Evolutionary conservation across 37 sponge, comb jelly and placozoan species (phyloP).

Genomic region (Aplysina aerophoba): DNA sequence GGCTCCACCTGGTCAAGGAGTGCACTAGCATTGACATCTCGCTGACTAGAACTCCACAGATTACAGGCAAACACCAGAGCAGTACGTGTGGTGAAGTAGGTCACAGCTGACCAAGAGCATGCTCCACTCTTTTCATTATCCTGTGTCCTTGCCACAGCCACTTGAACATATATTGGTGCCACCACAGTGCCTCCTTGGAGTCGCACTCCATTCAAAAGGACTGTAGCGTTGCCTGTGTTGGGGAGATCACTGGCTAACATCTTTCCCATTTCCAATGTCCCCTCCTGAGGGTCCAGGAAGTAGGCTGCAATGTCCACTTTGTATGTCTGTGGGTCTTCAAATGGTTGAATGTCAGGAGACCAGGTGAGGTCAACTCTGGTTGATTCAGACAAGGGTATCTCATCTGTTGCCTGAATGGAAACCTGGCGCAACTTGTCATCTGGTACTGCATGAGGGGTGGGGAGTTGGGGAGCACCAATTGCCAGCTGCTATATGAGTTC

Average conservation of each 20-base stretch:
- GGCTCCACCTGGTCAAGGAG: constrained; percentile 25
- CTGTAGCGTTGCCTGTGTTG: not conserved
- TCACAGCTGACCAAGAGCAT: not conserved
- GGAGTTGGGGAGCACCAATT: no score
- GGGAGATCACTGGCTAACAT: not conserved
- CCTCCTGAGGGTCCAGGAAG: not conserved
- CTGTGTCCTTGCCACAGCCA: no score
- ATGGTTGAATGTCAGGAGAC: constrained; percentile 19
- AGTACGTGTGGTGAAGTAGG: not conserved
- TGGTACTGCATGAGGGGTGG: no score
- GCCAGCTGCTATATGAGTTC: no score
- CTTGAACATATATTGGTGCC: no score
- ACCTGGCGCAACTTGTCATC: no score
- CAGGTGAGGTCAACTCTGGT: not conserved
- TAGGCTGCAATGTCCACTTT: constrained; percentile 40
- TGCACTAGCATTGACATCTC: not conserved
- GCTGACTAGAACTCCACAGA: not conserved
- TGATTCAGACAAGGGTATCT: no score
- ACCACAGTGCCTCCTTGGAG: not conserved
- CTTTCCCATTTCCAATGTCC: not conserved
- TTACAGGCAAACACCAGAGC: not conserved
- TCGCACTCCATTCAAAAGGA: not conserved
- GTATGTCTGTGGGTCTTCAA: constrained; percentile 6
- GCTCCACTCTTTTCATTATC: no score
- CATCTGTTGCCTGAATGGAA: no score